Base-by-base conservation (phyloP, 2,797 vertebrate species). In the Uromys caudimaculatus region DNA sequence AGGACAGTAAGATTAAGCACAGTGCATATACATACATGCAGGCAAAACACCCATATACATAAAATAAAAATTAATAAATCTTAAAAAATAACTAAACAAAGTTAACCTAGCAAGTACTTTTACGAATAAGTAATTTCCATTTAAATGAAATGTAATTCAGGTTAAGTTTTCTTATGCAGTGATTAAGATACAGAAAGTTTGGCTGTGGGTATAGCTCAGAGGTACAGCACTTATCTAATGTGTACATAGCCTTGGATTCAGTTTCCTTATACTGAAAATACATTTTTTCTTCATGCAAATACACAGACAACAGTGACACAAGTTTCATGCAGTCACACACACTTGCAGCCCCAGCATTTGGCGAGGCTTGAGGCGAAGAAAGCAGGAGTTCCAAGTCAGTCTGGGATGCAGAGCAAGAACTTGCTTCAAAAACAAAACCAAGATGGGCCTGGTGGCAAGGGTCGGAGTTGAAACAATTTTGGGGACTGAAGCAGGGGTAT, bases 101-200 rank as follows among this genome's bases (percentile, higher is more conserved):
- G 9, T 84, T 73, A 93, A 58, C 38, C 41, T 21, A 89, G n/a
- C 27, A 88, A 52, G 32, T 17, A 6, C 78, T 71, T 71, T 19
- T 58, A 81, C 17, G 23, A 75, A 79, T 83, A 60, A 38, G 50
- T 56, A 69, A 82, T 52, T 67, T 58, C 64, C 67, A 91, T 89
- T 89, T 92, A 92, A 92, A 62, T 69, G 60, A 94, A 86, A 89
- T 19, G 1, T 24, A 95, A 71, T 94, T 93, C 69, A 93, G 54
- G 83, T 94, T 81, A 86, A 89, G 89, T 41, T 87, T 12, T 82
- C n/a, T 47, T 90, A 90, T 58, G 62, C 27, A 84, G 44, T 76
- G 21, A 79, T 88, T 94, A 91, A 88, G 71, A 58, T 41, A 90
- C 1, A 41, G 4, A 62, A 82, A 27, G 47, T n/a, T 27, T 78